Conservation (phyloP, 2,797 vertebrate species). For the Sylvia borin region DNA sequence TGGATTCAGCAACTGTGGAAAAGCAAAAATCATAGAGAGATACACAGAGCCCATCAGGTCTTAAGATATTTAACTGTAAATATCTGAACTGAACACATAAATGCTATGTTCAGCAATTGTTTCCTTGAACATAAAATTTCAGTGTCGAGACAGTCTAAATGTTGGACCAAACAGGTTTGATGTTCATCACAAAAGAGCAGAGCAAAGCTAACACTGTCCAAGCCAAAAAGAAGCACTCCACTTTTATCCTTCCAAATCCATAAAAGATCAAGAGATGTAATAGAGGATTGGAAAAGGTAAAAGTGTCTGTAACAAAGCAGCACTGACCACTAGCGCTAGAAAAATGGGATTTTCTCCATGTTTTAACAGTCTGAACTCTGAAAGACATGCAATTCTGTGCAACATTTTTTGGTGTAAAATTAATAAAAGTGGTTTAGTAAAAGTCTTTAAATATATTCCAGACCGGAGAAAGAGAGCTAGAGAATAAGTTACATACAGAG, state of each 20-base stretch:
- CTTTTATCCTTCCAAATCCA: neutral
- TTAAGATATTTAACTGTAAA: neutral
- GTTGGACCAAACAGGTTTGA: neutral
- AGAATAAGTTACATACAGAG: accelerated
- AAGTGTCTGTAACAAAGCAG: neutral
- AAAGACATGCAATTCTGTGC: neutral
- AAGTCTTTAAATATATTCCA: neutral
- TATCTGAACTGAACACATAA: neutral
- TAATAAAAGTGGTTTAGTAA: neutral
- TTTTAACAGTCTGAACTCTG: neutral
- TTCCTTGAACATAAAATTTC: slow-evolving; percentile 7
- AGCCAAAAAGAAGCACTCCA: neutral
- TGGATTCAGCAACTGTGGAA: neutral
- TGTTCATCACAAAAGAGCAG: neutral
- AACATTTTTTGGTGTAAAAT: neutral
- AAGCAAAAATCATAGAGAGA: neutral
- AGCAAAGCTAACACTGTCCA: neutral
- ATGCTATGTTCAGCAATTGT: neutral
- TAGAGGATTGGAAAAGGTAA: slow-evolving; percentile 1
- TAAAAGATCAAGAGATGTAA: neutral
- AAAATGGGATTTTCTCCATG: neutral
- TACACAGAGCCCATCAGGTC: neutral
- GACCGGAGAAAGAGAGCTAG: neutral
- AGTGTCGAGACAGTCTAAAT: neutral
- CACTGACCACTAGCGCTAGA: neutral